Base-by-base conservation (phyloP, 2,797 vertebrate species). In the Loris lydekkerianus region DNA sequence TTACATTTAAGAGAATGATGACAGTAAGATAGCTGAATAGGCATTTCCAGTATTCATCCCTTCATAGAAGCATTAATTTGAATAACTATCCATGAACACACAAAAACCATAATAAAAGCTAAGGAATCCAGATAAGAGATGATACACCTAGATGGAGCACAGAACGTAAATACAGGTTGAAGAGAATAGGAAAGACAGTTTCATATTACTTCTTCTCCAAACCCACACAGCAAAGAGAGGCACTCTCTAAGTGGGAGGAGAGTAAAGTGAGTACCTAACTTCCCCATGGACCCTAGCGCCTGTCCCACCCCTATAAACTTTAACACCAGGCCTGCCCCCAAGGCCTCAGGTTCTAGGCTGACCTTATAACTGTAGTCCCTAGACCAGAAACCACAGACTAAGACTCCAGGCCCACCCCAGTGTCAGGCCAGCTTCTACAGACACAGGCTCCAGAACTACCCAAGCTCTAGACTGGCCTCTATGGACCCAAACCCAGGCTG, bases 291-390 rank as follows among this genome's bases (percentile, higher is more conserved):
- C 10, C 10, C 20, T 4, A 84, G 20, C 1, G 5, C 4, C 17
- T 14, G 67, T 21, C 60, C 40, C 49, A 31, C 31, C 5, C n/a
- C 60, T 75, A 18, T 58, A 37, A 67, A 75, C 11, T 2, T 37
- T 53, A 53, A 13, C 4, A 60, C 1, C 21, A 56, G n/a, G 5
- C 5, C 27, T 65, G 0, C 1, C 14, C 21, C 49, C 6, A 14
- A 34, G 20, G 20, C 60, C 27, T 69, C 7, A n/a, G 9, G n/a
- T 69, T 90, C 60, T 18, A 40, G 7, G 31, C 3, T 4, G 4
- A 15, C 34, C 6, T 7, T 10, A 86, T 0, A 81, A 20, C 25
- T 25, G 3, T 10, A 75, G 21, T n/a, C 11, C 14, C 46, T 37
- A 65, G 9, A 2, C 23, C 84, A 58, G 5, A 5, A 73, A 21